These are phyloP conservation scores for Axinella damicornis DNA, from an alignment of 37 sponge, comb jelly and placozoan species.

Conservation along the genomic window DNA sequence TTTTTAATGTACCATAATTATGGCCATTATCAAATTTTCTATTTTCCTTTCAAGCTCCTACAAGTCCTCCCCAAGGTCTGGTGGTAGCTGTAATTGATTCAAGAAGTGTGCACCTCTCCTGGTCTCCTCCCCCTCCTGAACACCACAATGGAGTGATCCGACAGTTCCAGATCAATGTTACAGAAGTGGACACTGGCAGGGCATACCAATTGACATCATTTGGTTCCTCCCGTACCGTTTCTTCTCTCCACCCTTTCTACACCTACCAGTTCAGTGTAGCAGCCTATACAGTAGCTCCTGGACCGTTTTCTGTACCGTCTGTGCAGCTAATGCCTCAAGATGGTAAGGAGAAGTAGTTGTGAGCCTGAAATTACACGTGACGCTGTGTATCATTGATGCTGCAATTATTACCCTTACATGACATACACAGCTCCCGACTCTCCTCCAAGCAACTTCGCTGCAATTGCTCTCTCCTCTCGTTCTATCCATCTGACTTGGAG, in stretches of 20 bases:
- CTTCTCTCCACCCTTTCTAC: neutral
- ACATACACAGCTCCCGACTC: constrained; percentile 23
- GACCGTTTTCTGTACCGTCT: neutral
- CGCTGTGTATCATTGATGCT: too few relatives aligned
- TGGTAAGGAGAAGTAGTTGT: constrained; percentile 23
- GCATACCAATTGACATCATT: neutral
- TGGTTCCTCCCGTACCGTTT: neutral
- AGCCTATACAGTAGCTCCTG: constrained; percentile 7
- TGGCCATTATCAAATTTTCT: too few relatives aligned
- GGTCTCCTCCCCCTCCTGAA: constrained; percentile 14
- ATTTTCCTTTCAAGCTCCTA: too few relatives aligned
- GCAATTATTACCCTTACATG: neutral
- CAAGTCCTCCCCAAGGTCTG: too few relatives aligned
- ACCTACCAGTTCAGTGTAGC: neutral
- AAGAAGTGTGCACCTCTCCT: constrained; percentile 3
- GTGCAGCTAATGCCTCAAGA: neutral
- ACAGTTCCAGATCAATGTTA: neutral
- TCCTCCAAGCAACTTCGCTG: constrained; percentile 1
- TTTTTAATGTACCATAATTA: too few relatives aligned
- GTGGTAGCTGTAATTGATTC: too few relatives aligned
- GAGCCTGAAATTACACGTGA: too few relatives aligned
- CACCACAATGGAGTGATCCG: constrained; percentile 22
- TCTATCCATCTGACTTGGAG: constrained; percentile 14
- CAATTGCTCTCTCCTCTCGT: neutral
- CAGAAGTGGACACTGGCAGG: constrained; percentile 6